phyloP scores from a whole-genome alignment of 1,140 invertebrate genomes.

The Drosophila mauritiana region DNA sequence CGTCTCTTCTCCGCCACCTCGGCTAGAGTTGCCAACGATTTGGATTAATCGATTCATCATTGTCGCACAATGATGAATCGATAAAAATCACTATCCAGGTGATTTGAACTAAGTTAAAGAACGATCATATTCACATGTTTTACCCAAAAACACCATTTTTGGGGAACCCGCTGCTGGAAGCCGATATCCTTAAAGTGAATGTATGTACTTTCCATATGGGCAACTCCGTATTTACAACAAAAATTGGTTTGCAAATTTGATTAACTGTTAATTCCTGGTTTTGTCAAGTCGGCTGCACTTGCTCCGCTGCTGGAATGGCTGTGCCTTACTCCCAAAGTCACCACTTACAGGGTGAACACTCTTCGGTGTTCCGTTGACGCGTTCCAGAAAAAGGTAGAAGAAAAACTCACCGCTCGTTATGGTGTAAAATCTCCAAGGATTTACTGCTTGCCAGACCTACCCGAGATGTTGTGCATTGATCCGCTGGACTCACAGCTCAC shows the following conservation, averaged over 20 bases:
- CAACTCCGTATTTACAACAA: background rate
- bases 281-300: conserved; percentile 49
- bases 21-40: background rate
- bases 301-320: conserved; percentile 86
- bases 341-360: conserved; percentile 87
- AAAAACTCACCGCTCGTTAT: conserved; percentile 55
- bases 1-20: conserved; percentile 51
- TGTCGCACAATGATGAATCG: background rate
- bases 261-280: conserved; percentile 2
- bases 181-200: conserved; percentile 73
- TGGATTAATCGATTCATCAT: background rate
- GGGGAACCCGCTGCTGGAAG: conserved; percentile 64
- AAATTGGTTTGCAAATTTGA: too few species aligned
- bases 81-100: background rate
- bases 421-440: conserved; percentile 57
- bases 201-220: conserved; percentile 26
- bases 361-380: conserved; percentile 77
- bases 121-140: conserved; percentile 50
- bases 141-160: conserved; percentile 78
- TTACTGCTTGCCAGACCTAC: conserved; percentile 56
- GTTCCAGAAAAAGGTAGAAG: conserved; percentile 71
- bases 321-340: conserved; percentile 86
- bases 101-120: background rate
- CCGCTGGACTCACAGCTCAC: conserved; percentile 61
- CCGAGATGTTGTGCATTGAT: conserved; percentile 71